Base-by-base conservation (phyloP, 2,888 invertebrate genomes). In the Agrenia bidenticulata region DNA sequence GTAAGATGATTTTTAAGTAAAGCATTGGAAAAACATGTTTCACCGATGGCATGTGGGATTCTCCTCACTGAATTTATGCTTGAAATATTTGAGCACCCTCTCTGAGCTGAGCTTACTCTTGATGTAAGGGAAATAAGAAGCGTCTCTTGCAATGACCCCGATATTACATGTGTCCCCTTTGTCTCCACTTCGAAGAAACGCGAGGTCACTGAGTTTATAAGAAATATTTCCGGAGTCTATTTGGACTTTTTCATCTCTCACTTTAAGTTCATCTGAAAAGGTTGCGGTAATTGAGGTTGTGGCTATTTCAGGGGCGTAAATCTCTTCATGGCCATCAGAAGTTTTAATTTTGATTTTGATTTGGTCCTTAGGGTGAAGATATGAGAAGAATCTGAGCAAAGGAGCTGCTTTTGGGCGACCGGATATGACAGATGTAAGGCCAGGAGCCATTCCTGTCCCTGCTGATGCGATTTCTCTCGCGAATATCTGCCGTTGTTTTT, bases 371-470 rank as follows among this genome's bases (percentile, higher is more conserved):
- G 80, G 79, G 66, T 80, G 77, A 13, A 82, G 76, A 71, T 81
- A 82, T 5, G 82, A 82, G 76, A 79, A 81, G 51, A 82, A 76
- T 62, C 79, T 79, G 49, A 82, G 76, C 13, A 82, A 78, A 23
- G 82, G 81, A 26, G 80, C 78, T 77, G 81, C 78, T 76, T 79
- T 82, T n/a, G 83, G 83, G 67, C 83, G 76, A 4, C 83, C 83
- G 81, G 62, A 81, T 2, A 74, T 62, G 7, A 73, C 69, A 1
- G 73, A 45, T 1, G 70, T 70, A 0, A 75, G 59, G n/a, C 83
- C 83, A 49, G 83, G 83, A 23, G 82, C 82, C 82, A 82, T 82
- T 53, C 83, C 83, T 58, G 83, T 83, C 11, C 82, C 83, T 58
- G 82, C 82, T 45, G 82, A 80, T 23, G 83, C 83, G 53, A 83